Conservation (phyloP, 2,888 invertebrate genomes). For the Belgica antarctica region DNA sequence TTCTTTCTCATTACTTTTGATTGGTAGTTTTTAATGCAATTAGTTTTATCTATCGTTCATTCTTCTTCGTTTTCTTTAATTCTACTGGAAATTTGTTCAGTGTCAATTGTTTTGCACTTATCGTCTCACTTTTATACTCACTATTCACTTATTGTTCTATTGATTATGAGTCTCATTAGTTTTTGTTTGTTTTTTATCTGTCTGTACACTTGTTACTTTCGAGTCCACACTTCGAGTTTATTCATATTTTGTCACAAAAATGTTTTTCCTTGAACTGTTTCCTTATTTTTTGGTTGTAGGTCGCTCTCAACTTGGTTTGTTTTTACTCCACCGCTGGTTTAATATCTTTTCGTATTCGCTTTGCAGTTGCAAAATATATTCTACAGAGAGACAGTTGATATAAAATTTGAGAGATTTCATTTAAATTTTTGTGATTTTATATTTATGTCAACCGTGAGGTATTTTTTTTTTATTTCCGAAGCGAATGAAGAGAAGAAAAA, state of each 20-base stretch:
- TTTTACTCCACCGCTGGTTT: constrained; percentile 44
- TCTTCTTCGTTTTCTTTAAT: constrained; percentile 13
- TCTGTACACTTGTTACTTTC: neutral
- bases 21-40: constrained; percentile 17
- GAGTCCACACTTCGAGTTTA: neutral
- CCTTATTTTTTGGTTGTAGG: neutral
- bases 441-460: neutral
- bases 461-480: neutral
- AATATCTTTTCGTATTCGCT: constrained; percentile 44
- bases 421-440: neutral
- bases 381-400: constrained; percentile 8
- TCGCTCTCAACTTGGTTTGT: constrained; percentile 42
- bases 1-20: constrained; percentile 16
- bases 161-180: neutral
- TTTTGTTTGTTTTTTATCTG: neutral
- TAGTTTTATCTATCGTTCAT: constrained; percentile 2
- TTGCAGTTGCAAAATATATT: constrained; percentile 44
- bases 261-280: neutral
- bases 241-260: neutral
- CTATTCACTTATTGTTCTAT: constrained; percentile 13
- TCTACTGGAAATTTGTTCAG: constrained; percentile 36
- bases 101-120: constrained; percentile 5
- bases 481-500: constrained; percentile 26
- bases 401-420: neutral
- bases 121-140: constrained; percentile 12